phyloP scores from a whole-genome alignment of 2,113 vertebrate genomes.

The Myanophis thanlyinensis region DNA sequence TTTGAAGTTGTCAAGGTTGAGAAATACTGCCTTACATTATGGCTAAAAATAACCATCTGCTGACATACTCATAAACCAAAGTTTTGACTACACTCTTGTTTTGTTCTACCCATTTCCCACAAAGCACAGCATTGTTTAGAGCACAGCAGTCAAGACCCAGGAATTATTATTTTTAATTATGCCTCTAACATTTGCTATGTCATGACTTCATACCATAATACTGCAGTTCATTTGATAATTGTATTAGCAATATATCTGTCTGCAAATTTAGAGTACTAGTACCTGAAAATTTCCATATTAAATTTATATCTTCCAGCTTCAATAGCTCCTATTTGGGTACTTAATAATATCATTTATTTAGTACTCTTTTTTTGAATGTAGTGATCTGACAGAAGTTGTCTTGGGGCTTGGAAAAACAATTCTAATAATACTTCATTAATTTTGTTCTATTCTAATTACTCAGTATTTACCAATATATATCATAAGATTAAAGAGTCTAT shows the following conservation, averaged over 20 bases:
- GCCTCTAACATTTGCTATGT: not conserved
- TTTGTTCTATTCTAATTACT: not conserved
- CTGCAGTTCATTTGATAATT: not conserved
- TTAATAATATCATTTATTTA: not conserved
- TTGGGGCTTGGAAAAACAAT: not conserved
- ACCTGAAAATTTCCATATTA: not conserved
- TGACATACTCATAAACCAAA: constrained; percentile 36
- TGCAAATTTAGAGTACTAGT: not conserved
- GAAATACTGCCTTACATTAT: not conserved
- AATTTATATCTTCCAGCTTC: not conserved
- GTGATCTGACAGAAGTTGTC: not conserved
- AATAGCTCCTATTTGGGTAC: not conserved
- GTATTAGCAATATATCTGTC: not conserved
- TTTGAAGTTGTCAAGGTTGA: not conserved
- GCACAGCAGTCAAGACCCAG: not conserved
- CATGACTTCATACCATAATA: not conserved
- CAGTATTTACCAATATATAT: not conserved
- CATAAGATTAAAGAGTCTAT: not conserved
- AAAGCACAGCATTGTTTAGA: not conserved
- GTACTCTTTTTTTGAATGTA: not conserved
- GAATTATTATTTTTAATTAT: not conserved
- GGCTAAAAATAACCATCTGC: not conserved
- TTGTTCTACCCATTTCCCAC: constrained; percentile 29
- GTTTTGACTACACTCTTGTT: not conserved
- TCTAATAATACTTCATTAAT: not conserved